These are phyloP conservation scores for Brachionus asplanchnoidis DNA, from an alignment of 1,140 invertebrate genomes.

Conservation along the genomic window DNA sequence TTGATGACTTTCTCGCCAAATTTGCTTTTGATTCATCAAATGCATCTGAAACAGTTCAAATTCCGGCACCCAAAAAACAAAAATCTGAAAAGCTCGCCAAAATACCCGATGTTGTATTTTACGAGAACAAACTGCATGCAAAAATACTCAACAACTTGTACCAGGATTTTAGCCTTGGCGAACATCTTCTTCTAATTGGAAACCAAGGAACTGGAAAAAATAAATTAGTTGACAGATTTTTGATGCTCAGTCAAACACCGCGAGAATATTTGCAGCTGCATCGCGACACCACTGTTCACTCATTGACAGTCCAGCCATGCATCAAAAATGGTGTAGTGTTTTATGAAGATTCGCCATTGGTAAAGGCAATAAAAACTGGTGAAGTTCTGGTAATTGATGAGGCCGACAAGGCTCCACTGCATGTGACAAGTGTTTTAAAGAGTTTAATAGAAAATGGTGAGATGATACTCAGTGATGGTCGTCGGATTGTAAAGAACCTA, in stretches of 20 bases:
- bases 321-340: slow-evolving; percentile 78
- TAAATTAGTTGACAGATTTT: slow-evolving; percentile 81
- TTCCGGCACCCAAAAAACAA: neutral
- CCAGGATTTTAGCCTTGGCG: slow-evolving; percentile 81
- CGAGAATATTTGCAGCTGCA: slow-evolving; percentile 93
- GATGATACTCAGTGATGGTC: slow-evolving; percentile 87
- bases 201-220: slow-evolving; percentile 88
- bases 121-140: slow-evolving; percentile 65
- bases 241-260: slow-evolving; percentile 79
- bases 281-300: slow-evolving; percentile 88
- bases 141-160: slow-evolving; percentile 69
- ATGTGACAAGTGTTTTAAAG: slow-evolving; percentile 90
- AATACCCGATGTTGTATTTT: slow-evolving; percentile 88
- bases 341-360: slow-evolving; percentile 88
- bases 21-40: neutral
- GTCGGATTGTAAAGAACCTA: slow-evolving; percentile 67
- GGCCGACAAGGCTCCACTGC: slow-evolving; percentile 90
- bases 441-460: slow-evolving; percentile 87
- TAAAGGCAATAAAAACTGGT: slow-evolving; percentile 76
- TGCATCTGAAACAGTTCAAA: neutral
- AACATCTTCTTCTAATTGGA: slow-evolving; percentile 85
- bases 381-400: slow-evolving; percentile 89
- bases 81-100: slow-evolving; percentile 61
- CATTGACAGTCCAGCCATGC: slow-evolving; percentile 81
- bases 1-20: slow-evolving; percentile 3